Conservation (phyloP, 1,140 invertebrate genomes). For the Oryctes rhinoceros region DNA sequence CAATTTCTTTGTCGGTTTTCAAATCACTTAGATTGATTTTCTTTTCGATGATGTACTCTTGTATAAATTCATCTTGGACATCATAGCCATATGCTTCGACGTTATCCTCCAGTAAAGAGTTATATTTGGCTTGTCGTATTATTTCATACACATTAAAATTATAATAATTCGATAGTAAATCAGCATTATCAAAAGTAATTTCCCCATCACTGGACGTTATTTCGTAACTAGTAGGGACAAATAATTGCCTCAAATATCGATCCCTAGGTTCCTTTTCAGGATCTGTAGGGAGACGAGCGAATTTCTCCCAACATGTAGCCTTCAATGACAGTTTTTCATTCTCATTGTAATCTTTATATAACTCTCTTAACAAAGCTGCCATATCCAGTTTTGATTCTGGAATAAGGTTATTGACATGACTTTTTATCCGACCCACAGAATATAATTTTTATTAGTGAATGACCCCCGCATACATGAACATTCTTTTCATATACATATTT, state of each 20-base stretch:
- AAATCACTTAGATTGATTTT: not conserved
- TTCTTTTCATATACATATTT: too few species aligned
- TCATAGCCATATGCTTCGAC: not conserved
- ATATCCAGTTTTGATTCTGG: not conserved
- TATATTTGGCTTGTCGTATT: not conserved
- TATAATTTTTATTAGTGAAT: too few species aligned
- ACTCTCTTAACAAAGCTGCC: not conserved
- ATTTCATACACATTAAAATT: not conserved
- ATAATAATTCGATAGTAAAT: not conserved
- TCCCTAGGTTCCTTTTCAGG: not conserved
- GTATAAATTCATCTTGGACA: not conserved
- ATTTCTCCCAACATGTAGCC: not conserved
- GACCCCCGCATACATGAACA: too few species aligned
- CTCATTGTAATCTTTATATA: not conserved
- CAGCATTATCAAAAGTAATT: not conserved
- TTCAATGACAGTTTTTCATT: not conserved
- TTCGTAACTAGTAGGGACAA: not conserved
- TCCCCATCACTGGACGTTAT: not conserved
- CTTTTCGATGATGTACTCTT: constrained; percentile 9
- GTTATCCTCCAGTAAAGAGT: not conserved
- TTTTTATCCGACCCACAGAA: not conserved
- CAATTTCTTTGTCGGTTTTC: not conserved
- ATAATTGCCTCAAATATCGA: not conserved
- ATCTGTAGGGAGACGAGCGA: not conserved
- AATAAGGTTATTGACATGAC: not conserved